phyloP scores from a whole-genome alignment of 2,888 invertebrate genomes.

The Hymenopus coronatus region DNA sequence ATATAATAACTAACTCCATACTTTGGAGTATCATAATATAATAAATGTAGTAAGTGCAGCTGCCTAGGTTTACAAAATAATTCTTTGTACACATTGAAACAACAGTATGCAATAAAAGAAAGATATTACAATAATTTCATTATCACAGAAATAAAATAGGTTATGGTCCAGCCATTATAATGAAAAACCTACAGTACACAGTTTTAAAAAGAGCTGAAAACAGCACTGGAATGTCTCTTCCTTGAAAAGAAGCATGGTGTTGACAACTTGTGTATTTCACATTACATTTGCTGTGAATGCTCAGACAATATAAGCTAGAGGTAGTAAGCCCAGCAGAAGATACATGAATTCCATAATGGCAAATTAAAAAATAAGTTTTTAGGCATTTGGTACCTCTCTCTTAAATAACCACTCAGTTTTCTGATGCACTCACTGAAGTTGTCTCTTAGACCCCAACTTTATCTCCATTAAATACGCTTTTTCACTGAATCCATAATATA shows the following conservation, averaged over 20 bases:
- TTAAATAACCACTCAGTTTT: not conserved
- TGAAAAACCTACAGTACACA: constrained; percentile 8
- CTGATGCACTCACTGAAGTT: not conserved
- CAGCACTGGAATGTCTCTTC: constrained; percentile 1
- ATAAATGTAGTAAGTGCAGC: not conserved
- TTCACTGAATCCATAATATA: not conserved
- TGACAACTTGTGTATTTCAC: not conserved
- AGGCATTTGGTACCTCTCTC: not conserved
- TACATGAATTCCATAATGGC: not conserved
- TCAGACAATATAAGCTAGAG: not conserved
- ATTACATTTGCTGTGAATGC: not conserved
- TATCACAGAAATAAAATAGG: constrained; percentile 14
- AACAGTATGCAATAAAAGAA: not conserved
- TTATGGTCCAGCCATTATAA: not conserved
- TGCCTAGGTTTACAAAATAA: not conserved
- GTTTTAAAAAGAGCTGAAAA: constrained; percentile 5
- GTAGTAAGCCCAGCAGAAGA: not conserved
- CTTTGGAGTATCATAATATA: not conserved
- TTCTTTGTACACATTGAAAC: not conserved
- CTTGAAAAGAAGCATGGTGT: not conserved
- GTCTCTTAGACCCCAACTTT: not conserved
- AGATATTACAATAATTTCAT: not conserved
- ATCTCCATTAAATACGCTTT: not conserved
- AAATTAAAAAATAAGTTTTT: not conserved
- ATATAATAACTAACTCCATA: not conserved